Conservation (phyloP, 2,113 vertebrate genomes). For the Clarias macrocephalus region DNA sequence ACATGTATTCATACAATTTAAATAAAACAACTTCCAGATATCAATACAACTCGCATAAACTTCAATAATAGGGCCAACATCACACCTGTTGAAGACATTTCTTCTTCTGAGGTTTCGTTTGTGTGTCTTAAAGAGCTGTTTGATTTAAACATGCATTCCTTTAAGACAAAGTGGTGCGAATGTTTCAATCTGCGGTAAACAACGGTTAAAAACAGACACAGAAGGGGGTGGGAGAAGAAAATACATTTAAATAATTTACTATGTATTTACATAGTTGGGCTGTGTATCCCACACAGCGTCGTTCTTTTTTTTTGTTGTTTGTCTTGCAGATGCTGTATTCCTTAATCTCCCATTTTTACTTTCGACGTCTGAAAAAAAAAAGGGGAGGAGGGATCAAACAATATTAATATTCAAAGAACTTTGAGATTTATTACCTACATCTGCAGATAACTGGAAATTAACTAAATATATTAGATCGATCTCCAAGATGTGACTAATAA, state of each 20-base stretch:
- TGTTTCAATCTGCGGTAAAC: conserved; percentile 63
- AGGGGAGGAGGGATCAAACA: neutral
- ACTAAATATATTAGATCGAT: neutral
- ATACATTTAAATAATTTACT: conserved; percentile 82
- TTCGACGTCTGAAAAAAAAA: conserved; percentile 85
- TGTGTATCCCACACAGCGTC: conserved; percentile 58
- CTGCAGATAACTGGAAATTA: neutral
- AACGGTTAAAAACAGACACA: conserved; percentile 70
- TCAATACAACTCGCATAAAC: neutral
- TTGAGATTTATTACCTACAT: no score
- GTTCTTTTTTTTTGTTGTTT: conserved; percentile 45
- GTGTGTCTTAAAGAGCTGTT: conserved; percentile 34
- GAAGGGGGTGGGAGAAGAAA: conserved; percentile 51
- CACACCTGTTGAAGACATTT: neutral
- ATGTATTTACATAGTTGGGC: conserved; percentile 77
- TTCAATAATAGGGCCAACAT: neutral
- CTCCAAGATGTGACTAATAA: neutral
- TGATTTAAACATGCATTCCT: conserved; percentile 38
- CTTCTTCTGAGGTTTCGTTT: neutral
- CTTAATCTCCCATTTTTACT: conserved; percentile 98
- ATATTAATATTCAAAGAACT: neutral
- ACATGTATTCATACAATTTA: neutral
- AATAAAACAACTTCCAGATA: neutral
- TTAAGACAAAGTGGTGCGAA: conserved; percentile 52
- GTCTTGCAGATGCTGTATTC: neutral